Evolutionary conservation across 2,797 vertebrate species (phyloP).

Genomic region (Halcyon smyrnensis): DNA sequence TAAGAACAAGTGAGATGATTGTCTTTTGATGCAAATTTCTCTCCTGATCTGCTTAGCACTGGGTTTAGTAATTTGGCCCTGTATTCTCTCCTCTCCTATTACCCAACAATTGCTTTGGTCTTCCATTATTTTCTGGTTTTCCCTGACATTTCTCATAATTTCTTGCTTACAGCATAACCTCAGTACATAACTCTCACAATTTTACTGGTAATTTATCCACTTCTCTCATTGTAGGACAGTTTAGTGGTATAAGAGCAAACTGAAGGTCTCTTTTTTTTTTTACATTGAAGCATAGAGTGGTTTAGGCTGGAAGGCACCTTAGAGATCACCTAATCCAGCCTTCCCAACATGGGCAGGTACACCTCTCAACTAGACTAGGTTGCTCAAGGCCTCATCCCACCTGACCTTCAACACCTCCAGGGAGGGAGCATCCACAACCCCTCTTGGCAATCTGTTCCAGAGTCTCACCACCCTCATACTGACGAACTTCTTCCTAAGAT

Average conservation of each 20-base stretch:
- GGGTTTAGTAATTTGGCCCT: neutral
- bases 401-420: neutral
- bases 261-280: neutral
- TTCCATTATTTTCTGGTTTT: neutral
- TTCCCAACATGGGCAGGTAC: neutral
- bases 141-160: neutral
- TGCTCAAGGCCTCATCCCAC: neutral
- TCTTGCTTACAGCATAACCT: neutral
- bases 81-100: neutral
- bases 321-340: no score
- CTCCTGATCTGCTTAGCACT: neutral
- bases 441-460: no score
- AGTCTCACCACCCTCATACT: no score
- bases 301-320: no score
- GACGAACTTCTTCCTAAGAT: no score
- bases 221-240: neutral
- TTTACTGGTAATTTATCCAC: neutral
- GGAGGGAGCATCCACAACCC: no score
- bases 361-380: neutral
- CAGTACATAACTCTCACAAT: neutral
- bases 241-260: neutral
- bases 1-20: neutral
- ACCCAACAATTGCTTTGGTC: neutral
- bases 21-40: neutral
- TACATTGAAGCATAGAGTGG: no score